Percentiles rank a stretch among this genome's conserved stretches.
phyloP scores from a whole-genome alignment of 2,888 invertebrate species.

The Petrolisthes manimaculis region DNA sequence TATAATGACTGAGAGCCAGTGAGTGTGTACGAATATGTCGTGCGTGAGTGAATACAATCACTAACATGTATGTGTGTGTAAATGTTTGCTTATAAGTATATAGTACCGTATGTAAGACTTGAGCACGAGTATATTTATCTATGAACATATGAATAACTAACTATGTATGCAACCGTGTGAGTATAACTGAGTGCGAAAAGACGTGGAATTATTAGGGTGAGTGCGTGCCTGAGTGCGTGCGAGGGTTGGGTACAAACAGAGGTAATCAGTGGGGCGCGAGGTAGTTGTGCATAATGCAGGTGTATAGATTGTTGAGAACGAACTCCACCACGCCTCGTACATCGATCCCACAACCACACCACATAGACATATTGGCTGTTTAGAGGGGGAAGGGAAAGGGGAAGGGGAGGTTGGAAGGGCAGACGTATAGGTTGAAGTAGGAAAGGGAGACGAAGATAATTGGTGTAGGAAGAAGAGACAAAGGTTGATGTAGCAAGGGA shows the following conservation, averaged over 20 bases:
- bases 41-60: not conserved
- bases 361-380: not conserved
- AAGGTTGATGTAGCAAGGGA: too few relatives aligned
- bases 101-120: not conserved
- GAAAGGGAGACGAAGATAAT: too few relatives aligned
- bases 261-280: slow-evolving; percentile 40
- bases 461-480: too few relatives aligned
- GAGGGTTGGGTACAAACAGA: slow-evolving; percentile 22
- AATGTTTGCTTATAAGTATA: not conserved
- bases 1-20: not conserved
- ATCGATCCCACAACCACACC: not conserved
- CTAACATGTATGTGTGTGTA: not conserved
- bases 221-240: slow-evolving; percentile 24
- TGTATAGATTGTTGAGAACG: slow-evolving; percentile 24
- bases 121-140: not conserved
- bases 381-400: not conserved
- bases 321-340: not conserved
- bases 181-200: not conserved
- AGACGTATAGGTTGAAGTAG: too few relatives aligned
- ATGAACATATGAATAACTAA: not conserved
- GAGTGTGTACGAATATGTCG: not conserved
- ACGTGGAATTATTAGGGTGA: not conserved
- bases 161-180: not conserved
- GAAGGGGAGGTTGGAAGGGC: not conserved
- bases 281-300: slow-evolving; percentile 33